Evolutionary conservation across 2,888 invertebrate species (phyloP).

Genomic region (Lysandra bellargus): DNA sequence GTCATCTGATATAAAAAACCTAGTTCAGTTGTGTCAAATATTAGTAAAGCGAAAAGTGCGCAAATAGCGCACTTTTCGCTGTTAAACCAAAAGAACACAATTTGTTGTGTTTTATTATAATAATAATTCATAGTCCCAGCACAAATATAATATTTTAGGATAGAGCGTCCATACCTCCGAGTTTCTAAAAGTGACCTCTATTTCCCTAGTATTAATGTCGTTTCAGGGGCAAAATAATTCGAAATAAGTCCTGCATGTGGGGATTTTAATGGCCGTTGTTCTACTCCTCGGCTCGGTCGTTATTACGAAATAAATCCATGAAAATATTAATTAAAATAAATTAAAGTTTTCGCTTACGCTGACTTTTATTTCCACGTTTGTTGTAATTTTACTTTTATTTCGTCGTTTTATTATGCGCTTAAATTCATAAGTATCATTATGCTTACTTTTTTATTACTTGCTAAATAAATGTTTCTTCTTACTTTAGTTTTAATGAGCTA

Average conservation of each 20-base stretch:
- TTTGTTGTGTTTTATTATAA: constrained; percentile 1
- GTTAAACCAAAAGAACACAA: neutral
- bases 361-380: constrained; percentile 15
- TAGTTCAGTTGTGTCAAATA: no score
- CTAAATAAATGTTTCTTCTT: neutral
- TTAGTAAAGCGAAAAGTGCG: no score
- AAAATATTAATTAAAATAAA: constrained; percentile 20
- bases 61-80: neutral
- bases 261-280: neutral
- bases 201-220: neutral
- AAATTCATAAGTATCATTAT: neutral
- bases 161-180: neutral
- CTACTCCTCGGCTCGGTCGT: neutral
- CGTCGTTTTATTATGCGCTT: neutral
- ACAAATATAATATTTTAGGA: constrained; percentile 15
- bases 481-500: no score
- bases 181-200: neutral
- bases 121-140: constrained; percentile 5
- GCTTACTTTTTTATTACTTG: neutral
- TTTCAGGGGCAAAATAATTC: neutral
- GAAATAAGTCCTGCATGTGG: neutral
- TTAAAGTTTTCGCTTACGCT: constrained; percentile 6
- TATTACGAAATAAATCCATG: constrained; percentile 19
- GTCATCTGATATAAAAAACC: no score
- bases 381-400: neutral